phyloP scores from a whole-genome alignment of 2,113 vertebrate genomes.

The Pelecanoides urinatrix region DNA sequence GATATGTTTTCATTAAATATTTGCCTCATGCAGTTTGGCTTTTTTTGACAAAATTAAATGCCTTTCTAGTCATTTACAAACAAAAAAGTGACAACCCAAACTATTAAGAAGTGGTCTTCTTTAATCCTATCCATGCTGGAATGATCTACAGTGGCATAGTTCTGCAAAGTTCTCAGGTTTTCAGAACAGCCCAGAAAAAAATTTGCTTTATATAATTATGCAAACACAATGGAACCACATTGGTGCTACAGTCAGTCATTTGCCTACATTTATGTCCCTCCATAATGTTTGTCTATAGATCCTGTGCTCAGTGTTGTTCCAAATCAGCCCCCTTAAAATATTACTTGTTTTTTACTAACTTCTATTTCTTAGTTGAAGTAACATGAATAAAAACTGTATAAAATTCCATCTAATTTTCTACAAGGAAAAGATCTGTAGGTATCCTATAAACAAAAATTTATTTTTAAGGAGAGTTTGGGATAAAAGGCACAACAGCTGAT shows the following conservation, averaged over 20 bases:
- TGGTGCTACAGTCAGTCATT: neutral
- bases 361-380: neutral
- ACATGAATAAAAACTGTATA: neutral
- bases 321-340: neutral
- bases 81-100: neutral
- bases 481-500: neutral
- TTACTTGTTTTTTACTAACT: accelerated
- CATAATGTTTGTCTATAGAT: neutral
- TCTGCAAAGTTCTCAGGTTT: neutral
- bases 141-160: neutral
- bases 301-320: neutral
- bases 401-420: neutral
- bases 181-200: neutral
- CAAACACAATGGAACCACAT: neutral
- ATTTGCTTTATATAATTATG: neutral
- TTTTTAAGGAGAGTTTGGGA: neutral
- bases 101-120: neutral
- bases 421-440: neutral
- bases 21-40: accelerated
- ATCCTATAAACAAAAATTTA: accelerated
- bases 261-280: neutral
- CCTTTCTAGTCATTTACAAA: neutral
- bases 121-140: accelerated
- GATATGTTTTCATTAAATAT: neutral
- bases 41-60: neutral